Percentiles rank a stretch among this genome's conserved stretches.
phyloP scores from a whole-genome alignment of 1,140 invertebrate genomes.

The Drosophila seguyi region DNA sequence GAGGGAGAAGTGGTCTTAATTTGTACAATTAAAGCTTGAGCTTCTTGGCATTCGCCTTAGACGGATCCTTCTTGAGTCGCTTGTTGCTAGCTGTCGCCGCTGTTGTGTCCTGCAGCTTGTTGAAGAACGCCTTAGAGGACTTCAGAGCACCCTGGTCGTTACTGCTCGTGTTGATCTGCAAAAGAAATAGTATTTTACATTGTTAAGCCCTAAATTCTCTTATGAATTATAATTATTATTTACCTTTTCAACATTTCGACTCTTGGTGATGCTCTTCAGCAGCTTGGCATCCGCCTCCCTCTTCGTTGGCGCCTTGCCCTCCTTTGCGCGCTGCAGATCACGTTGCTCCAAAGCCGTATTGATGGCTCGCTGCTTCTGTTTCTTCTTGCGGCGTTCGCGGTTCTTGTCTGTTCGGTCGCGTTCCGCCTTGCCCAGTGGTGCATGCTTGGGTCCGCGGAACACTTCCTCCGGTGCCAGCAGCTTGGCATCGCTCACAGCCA shows the following conservation, averaged over 20 bases:
- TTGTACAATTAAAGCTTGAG: slow-evolving; percentile 66
- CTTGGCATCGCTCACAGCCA: slow-evolving; percentile 92
- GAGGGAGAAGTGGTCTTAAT: slow-evolving; percentile 38
- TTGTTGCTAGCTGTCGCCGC: slow-evolving; percentile 40
- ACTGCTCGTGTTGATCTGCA: slow-evolving; percentile 84
- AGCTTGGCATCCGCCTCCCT: slow-evolving; percentile 87
- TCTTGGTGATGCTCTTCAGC: slow-evolving; percentile 88
- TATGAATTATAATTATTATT: not conserved
- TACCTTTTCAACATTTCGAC: slow-evolving; percentile 88
- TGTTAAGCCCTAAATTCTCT: not conserved
- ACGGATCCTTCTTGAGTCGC: slow-evolving; percentile 57
- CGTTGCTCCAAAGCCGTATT: slow-evolving; percentile 87
- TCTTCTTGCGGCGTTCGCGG: slow-evolving; percentile 94
- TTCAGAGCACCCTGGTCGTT: slow-evolving; percentile 87
- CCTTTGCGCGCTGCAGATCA: slow-evolving; percentile 80
- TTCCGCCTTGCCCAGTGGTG: slow-evolving; percentile 92
- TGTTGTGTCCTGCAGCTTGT: slow-evolving; percentile 91
- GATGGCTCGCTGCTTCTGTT: slow-evolving; percentile 89
- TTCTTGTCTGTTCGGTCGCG: slow-evolving; percentile 95
- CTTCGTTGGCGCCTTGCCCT: slow-evolving; percentile 86
- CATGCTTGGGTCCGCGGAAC: slow-evolving; percentile 91
- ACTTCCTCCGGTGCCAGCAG: slow-evolving; percentile 98
- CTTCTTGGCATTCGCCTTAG: slow-evolving; percentile 68
- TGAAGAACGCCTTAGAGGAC: slow-evolving; percentile 93
- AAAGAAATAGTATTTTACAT: slow-evolving; percentile 11